Percentiles rank a stretch among this genome's conserved stretches.
Evolutionary conservation across 2,888 invertebrate genomes (phyloP).

Genomic region (Agrochola macilenta): DNA sequence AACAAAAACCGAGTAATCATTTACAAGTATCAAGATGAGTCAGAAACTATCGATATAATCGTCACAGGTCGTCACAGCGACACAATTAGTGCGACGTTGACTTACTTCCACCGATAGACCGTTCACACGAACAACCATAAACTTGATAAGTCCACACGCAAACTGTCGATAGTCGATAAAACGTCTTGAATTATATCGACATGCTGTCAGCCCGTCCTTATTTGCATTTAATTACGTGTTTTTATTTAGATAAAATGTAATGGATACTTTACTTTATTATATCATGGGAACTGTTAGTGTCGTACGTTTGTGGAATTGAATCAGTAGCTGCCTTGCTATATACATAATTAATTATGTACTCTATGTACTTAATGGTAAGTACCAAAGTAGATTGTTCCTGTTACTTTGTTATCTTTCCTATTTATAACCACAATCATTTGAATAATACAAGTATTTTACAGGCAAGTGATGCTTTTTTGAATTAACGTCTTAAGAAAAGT

Average conservation of each 20-base stretch:
- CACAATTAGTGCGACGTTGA: slow-evolving; percentile 83
- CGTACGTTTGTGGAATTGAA: slow-evolving; percentile 40
- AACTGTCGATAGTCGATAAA: slow-evolving; percentile 84
- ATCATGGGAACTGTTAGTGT: slow-evolving; percentile 37
- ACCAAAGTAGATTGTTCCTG: neutral
- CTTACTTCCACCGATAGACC: slow-evolving; percentile 79
- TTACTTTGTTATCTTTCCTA: neutral
- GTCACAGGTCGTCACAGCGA: slow-evolving; percentile 59
- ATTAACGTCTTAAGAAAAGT: neutral
- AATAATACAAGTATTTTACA: too few relatives aligned
- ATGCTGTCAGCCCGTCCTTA: slow-evolving; percentile 80
- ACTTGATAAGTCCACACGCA: slow-evolving; percentile 82
- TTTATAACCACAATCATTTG: neutral
- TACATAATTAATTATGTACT: neutral
- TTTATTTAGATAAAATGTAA: slow-evolving; percentile 65
- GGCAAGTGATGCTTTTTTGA: neutral
- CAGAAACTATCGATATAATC: slow-evolving; percentile 48
- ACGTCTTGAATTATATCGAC: slow-evolving; percentile 82
- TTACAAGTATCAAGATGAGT: slow-evolving; percentile 49
- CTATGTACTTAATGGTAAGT: neutral
- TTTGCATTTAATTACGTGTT: slow-evolving; percentile 80
- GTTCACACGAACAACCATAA: slow-evolving; percentile 80
- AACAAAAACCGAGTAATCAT: slow-evolving; percentile 5
- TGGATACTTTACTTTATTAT: slow-evolving; percentile 55
- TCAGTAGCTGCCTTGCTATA: neutral